Evolutionary conservation across 1,140 invertebrate species (phyloP).

Genomic region (Magallana gigas): DNA sequence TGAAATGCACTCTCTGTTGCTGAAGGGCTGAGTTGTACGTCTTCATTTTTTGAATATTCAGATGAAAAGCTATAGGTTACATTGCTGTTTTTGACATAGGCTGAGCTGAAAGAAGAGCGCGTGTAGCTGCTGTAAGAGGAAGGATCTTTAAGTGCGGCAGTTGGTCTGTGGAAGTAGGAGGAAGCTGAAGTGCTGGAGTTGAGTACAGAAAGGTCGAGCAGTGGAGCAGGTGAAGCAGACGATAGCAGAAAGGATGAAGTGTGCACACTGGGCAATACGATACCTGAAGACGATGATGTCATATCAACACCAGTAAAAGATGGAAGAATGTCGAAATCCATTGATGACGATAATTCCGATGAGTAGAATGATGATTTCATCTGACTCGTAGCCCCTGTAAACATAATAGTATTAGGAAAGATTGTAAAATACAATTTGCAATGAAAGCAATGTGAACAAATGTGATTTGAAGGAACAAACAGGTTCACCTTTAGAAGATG

Average conservation of each 20-base stretch:
- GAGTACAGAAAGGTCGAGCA: constrained; percentile 27
- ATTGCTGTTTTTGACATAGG: neutral
- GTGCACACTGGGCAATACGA: neutral
- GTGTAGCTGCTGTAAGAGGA: neutral
- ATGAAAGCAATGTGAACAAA: no score
- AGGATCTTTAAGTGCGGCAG: neutral
- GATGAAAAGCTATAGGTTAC: neutral
- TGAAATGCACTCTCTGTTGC: neutral
- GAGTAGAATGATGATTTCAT: no score
- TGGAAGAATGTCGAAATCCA: neutral
- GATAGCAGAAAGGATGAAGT: neutral
- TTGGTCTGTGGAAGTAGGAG: neutral
- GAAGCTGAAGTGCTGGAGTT: constrained; percentile 27
- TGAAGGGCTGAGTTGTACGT: neutral
- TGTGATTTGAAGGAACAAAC: no score
- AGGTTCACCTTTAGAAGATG: no score
- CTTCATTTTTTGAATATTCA: neutral
- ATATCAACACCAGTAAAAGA: neutral
- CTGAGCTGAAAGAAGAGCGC: neutral
- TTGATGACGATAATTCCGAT: neutral
- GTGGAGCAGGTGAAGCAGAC: constrained; percentile 12
- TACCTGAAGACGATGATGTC: neutral
- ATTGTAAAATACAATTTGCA: no score
- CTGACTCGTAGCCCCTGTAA: no score
- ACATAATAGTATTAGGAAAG: no score